Base-by-base conservation (phyloP, 2,888 invertebrate genomes). In the Lagria hirta region DNA sequence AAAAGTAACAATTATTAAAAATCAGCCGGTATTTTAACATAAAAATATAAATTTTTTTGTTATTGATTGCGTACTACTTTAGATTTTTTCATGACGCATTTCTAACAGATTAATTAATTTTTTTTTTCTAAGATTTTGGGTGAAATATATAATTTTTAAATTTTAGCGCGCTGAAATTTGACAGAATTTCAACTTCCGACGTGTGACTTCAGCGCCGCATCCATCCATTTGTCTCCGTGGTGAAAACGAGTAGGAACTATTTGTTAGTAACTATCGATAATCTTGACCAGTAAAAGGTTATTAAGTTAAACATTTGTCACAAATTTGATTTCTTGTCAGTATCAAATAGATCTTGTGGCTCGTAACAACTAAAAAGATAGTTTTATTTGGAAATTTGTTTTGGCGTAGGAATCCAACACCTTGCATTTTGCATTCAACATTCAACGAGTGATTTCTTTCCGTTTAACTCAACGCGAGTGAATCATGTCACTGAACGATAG, bases 401-500 rank as follows among this genome's bases (percentile, higher is more conserved):
- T 45, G 56, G 69, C 77, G 75, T 74, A 78, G 68, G 64, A 66
- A 69, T 63, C 67, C 65, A 62, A 60, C 65, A 63, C 62, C 61
- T 62, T 62, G 65, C 64, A 62, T 61, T 61, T 58, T 60, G 58
- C 54, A 59, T 57, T 57, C 52, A n/a, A n/a, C n/a, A n/a, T n/a
- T n/a, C n/a, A n/a, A n/a, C n/a, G n/a, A n/a, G n/a, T n/a, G 65
- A 65, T 67, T 66, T 66, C 71, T 77, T 85, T 84, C 82, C 81
- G 81, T 81, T 81, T 79, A 79, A 79, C 81, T 46, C 54, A 81
- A 80, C 79, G 80, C 79, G 80, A 82, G 81, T 82, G 79, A 80
- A 86, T 83, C 83, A 87, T 87, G 87, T 87, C 87, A 51, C 76
- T 83, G 80, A 81, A 79, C 74, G 86, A 87, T 77, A 80, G 84